Base-by-base conservation (phyloP, 2,113 vertebrate species). In the Caretta caretta region DNA sequence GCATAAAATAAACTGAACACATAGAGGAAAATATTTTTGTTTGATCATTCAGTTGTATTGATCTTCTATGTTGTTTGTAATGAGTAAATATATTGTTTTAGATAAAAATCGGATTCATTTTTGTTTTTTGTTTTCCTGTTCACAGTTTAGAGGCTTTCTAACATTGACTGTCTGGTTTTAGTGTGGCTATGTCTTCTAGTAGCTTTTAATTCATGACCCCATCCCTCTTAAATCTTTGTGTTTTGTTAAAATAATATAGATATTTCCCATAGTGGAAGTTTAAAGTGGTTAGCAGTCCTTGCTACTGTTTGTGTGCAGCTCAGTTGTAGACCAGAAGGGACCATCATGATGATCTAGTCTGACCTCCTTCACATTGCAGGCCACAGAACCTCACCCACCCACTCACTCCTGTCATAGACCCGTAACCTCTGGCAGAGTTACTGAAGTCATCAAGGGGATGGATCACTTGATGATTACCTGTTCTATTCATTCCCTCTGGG, bases 171-270 rank as follows among this genome's bases (percentile, higher is more conserved):
- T 49, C 14, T 46, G 35, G 9, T 72, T 93, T 76, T 79, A 9
- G 5, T 50, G 72, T 69, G 59, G 35, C 8, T 38, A 14, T 56
- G 3, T 88, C 95, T 78, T 27, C 24, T 42, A 14, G 24, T 48
- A 78, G 42, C 75, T 7, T 78, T 48, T 48, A 72, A 87, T 93
- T 90, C 69, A 76, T 24, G 49, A 56, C 16, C 81, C 38, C 5
- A 11, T 25, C 20, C 89, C 42, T 38, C 54, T 42, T 69, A 81
- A 80, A 22, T 6, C 13, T 38, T 22, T 10, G 0, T 0, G 51
- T 5, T 87, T 84, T 1, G 1, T 79, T 62, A 78, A 78, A 78
- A 29, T 16, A 57, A 12, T 59, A 56, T 8, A 16, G 4, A 57
- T 95, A 92, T 48, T 92, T 87, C 50, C 12, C 72, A 27, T 0